phyloP scores from a whole-genome alignment of 2,797 vertebrate species.

The Choloepus didactylus region DNA sequence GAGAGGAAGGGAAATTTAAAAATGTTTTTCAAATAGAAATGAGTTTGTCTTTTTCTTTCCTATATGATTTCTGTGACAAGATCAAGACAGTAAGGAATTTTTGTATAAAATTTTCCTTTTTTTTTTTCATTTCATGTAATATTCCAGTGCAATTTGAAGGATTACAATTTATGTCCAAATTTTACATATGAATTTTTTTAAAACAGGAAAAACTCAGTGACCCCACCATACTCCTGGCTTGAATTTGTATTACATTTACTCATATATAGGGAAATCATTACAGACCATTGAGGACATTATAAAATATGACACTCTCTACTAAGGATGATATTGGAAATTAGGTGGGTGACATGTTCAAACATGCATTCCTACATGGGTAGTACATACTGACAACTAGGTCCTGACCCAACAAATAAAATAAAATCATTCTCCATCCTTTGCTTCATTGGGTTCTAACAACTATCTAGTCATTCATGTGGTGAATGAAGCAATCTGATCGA shows the following conservation, averaged over 20 bases:
- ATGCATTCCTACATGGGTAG: neutral
- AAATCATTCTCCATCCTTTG: neutral
- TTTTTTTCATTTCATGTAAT: neutral
- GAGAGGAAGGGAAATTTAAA: neutral
- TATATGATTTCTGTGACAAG: neutral
- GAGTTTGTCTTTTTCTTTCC: neutral
- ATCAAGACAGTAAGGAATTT: neutral
- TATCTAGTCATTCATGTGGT: neutral
- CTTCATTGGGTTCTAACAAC: neutral
- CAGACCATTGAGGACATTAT: neutral
- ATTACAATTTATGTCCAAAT: neutral
- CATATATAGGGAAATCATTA: neutral
- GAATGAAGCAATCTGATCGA: neutral
- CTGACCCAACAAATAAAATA: neutral
- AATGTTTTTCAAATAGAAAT: neutral
- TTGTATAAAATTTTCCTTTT: neutral
- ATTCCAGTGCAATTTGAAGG: neutral
- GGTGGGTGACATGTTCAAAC: neutral
- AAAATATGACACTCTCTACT: neutral
- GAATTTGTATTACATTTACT: neutral
- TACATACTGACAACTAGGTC: neutral
- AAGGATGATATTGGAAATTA: neutral
- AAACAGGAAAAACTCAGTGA: neutral
- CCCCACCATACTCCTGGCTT: neutral
- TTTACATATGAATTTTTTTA: neutral